Percentiles rank a stretch among this genome's conserved stretches.
phyloP scores from a whole-genome alignment of 2,113 vertebrate genomes.

The Falcunculus frontatus region DNA sequence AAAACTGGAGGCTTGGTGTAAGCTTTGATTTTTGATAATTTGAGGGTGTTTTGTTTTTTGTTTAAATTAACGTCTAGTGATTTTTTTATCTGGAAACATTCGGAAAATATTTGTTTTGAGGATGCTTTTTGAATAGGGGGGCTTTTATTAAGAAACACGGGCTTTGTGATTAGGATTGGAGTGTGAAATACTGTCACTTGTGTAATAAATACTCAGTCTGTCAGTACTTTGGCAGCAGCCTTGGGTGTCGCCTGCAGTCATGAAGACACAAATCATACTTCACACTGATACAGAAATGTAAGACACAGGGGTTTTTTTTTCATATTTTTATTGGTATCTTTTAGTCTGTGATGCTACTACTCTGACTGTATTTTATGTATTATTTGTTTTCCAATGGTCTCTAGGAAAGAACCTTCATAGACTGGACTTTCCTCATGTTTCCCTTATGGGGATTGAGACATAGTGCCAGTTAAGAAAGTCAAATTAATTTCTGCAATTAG shows the following conservation, averaged over 20 bases:
- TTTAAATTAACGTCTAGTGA: neutral
- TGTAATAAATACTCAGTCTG: neutral
- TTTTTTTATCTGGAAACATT: neutral
- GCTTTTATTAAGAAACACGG: neutral
- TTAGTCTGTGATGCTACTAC: neutral
- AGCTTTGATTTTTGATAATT: neutral
- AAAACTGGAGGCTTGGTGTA: neutral
- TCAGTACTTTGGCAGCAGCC: neutral
- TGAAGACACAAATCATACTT: neutral
- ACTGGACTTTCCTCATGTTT: neutral
- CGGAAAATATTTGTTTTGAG: neutral
- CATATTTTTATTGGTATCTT: neutral
- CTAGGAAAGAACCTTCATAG: neutral
- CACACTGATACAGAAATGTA: accelerated
- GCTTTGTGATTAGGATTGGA: neutral
- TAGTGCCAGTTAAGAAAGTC: neutral
- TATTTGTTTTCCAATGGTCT: neutral
- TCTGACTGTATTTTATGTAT: neutral
- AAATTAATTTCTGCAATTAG: neutral
- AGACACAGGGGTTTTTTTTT: neutral
- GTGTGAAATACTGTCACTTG: neutral
- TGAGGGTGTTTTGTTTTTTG: neutral
- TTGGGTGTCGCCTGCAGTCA: neutral
- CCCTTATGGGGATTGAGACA: neutral
- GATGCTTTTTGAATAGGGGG: neutral